phyloP scores from a whole-genome alignment of 2,888 invertebrate species.

The Sceliomorpha sp. region DNA sequence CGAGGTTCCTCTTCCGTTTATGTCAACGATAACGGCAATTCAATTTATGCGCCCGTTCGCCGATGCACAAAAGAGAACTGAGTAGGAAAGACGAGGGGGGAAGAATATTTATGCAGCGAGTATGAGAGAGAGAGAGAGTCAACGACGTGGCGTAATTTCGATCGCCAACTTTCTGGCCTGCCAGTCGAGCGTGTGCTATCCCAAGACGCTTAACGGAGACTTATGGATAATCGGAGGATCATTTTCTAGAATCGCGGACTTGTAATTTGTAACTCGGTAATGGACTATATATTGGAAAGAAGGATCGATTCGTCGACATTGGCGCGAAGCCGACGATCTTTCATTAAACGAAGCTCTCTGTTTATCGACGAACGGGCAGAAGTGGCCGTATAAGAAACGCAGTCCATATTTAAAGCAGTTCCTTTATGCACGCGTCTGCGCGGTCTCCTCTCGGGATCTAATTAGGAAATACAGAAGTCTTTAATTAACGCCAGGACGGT shows the following conservation, averaged over 20 bases:
- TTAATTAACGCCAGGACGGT: slow-evolving; percentile 69
- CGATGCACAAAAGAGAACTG: slow-evolving; percentile 6
- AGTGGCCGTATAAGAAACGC: no score
- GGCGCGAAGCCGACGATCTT: not conserved
- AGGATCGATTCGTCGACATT: slow-evolving; percentile 10
- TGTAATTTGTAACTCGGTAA: no score
- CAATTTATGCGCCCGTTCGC: slow-evolving; percentile 23
- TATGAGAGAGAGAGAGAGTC: slow-evolving; percentile 24
- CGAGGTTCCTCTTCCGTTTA: not conserved
- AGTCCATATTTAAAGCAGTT: slow-evolving; percentile 22
- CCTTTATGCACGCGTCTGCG: slow-evolving; percentile 9
- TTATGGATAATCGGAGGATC: no score
- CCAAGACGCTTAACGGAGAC: no score
- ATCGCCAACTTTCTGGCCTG: no score
- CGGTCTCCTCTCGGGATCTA: slow-evolving; percentile 54
- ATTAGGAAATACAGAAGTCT: slow-evolving; percentile 71
- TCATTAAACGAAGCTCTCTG: no score
- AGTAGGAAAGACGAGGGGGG: slow-evolving; percentile 15
- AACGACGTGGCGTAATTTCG: no score
- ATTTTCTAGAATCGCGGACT: no score
- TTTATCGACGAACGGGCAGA: no score
- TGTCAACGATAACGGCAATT: slow-evolving; percentile 8
- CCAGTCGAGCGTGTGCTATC: no score
- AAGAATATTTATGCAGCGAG: slow-evolving; percentile 8
- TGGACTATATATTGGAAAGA: no score